phyloP scores from a whole-genome alignment of 2,113 vertebrate species.

The Meleagris gallopavo region DNA sequence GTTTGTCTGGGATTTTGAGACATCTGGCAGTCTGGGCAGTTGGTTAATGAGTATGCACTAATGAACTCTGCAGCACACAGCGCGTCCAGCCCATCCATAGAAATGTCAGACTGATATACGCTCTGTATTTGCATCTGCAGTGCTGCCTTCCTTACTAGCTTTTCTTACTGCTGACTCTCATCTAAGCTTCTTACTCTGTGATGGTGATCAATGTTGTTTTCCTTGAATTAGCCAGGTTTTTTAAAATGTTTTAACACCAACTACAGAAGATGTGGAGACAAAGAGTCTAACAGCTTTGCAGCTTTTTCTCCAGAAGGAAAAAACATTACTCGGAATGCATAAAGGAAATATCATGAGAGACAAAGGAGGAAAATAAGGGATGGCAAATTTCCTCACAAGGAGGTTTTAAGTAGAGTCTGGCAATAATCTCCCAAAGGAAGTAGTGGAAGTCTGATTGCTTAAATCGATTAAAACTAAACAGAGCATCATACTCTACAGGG shows the following conservation, averaged over 20 bases:
- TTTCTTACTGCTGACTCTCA: not conserved
- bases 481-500: not conserved
- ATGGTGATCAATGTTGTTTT: not conserved
- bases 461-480: conserved; percentile 66
- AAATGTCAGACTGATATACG: not conserved
- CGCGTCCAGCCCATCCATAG: not conserved
- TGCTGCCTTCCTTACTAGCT: not conserved
- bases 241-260: not conserved
- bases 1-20: conserved; percentile 67
- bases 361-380: conserved; percentile 46
- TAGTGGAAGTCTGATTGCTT: conserved; percentile 61
- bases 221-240: not conserved
- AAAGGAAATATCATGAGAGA: conserved; percentile 11
- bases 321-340: not conserved
- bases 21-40: conserved; percentile 68
- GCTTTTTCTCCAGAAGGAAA: not conserved
- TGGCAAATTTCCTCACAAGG: conserved; percentile 33
- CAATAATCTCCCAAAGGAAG: conserved; percentile 64
- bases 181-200: not conserved
- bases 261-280: not conserved
- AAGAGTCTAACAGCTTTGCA: not conserved
- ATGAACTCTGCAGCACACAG: conserved; percentile 9
- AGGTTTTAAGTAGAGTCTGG: conserved; percentile 60
- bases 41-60: conserved; percentile 51
- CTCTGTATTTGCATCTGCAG: not conserved